Base-by-base conservation (phyloP, 2,113 vertebrate genomes). In the Campylomormyrus numenius region DNA sequence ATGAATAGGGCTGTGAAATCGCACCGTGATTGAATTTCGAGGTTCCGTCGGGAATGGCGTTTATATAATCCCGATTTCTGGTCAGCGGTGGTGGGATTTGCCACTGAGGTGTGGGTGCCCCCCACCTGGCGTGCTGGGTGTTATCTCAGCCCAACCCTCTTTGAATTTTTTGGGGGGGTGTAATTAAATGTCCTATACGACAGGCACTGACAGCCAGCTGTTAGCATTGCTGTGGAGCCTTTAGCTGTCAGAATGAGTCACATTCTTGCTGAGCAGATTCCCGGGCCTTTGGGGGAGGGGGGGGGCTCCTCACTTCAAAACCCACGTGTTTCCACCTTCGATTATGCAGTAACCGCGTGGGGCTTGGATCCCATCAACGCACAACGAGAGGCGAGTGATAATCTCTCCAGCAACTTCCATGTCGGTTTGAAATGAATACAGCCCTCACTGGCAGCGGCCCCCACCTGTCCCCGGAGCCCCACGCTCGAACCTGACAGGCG, bases 181-280 rank as follows among this genome's bases (percentile, higher is more conserved):
- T 93, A 91, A 93, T 94, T 92, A 93, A 93, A 91, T 91, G 90
- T 91, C 89, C 88, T 89, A n/a, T 7, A 93, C 88, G 85, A 52
- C 89, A 93, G 90, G 88, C 90, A 92, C 90, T 91, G 90, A 89
- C 89, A 87, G 52, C 45, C 42, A 74, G 11, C 80, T 88, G 91
- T 91, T 91, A 86, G 88, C 83, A 50, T 90, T 49, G 58, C 84
- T 62, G 88, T 74, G 90, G 91, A 93, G 89, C 53, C 42, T 27
- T 90, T 91, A 92, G 90, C 89, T 92, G 24, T 94, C 91, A 90
- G 46, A 86, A 84, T 85, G 91, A 92, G 88, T 88, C 90, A 74
- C 83, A 77, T 48, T 39, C n/a, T 49, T 39, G 85, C 31, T 31
- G 74, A 52, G 90, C 87, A 91, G 74, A 35, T 89, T 91, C 9